These are phyloP conservation scores for Fopius arisanus DNA, from an alignment of 1,140 invertebrate species.

Conservation along the genomic window DNA sequence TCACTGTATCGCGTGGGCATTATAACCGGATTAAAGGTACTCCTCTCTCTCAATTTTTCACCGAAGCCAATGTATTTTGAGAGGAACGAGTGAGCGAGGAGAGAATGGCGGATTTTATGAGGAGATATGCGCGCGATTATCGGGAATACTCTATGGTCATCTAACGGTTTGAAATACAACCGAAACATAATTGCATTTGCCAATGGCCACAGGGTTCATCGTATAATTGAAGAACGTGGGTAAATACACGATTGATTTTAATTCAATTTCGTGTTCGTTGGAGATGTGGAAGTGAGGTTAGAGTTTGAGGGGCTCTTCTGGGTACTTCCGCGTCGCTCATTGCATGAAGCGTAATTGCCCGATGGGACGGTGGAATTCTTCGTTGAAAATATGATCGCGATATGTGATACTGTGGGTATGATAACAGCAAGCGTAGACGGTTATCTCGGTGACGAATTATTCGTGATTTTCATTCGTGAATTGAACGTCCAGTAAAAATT, in stretches of 20 bases:
- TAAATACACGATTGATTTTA: conserved; percentile 60
- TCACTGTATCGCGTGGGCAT: conserved; percentile 21
- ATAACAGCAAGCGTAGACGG: background rate
- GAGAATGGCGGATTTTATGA: background rate
- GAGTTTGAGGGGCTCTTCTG: background rate
- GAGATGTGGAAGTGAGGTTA: background rate
- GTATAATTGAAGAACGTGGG: conserved; percentile 62
- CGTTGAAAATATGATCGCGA: background rate
- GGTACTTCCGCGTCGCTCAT: background rate
- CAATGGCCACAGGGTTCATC: conserved; percentile 54
- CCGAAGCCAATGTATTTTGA: background rate
- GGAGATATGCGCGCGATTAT: conserved; percentile 12
- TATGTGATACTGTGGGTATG: background rate
- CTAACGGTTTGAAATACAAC: conserved; percentile 41
- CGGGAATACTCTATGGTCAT: background rate
- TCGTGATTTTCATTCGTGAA: background rate
- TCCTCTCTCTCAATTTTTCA: background rate
- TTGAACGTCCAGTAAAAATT: too few species aligned
- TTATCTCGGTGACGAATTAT: background rate
- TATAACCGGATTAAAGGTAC: conserved; percentile 4
- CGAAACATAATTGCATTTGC: conserved; percentile 60
- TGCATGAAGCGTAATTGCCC: background rate
- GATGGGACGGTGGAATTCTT: background rate
- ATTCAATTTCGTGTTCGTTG: conserved; percentile 52
- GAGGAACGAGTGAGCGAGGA: background rate